A percentile compares a stretch with the other conserved stretches of the same genome.
phyloP scores from a whole-genome alignment of 2,888 invertebrate genomes.

The Scelioninae gen. 1 region DNA sequence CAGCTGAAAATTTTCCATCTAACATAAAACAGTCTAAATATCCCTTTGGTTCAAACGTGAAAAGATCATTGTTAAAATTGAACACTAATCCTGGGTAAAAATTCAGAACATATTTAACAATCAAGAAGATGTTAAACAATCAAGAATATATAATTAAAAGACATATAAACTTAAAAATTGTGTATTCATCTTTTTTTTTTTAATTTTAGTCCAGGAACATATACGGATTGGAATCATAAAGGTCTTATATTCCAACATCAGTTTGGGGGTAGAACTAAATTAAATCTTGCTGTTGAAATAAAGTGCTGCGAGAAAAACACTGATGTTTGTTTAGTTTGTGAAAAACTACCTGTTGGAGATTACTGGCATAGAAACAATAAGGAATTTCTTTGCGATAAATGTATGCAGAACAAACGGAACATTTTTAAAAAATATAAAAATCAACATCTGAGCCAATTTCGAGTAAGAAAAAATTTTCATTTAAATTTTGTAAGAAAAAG shows the following conservation, averaged over 20 bases:
- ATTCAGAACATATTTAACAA: neutral
- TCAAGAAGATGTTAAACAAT: too few relatives aligned
- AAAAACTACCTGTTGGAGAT: conserved; percentile 83
- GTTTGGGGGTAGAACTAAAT: conserved; percentile 83
- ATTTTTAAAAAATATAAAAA: conserved; percentile 77
- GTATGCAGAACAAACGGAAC: conserved; percentile 83
- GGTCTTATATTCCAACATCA: conserved; percentile 82
- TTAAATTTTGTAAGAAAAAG: too few relatives aligned
- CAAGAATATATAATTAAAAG: too few relatives aligned
- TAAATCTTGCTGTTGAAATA: conserved; percentile 84
- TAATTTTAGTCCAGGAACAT: conserved; percentile 77
- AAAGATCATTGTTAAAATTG: conserved; percentile 66
- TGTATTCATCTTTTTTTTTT: too few relatives aligned
- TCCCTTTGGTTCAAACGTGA: conserved; percentile 74
- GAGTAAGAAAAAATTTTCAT: conserved; percentile 58
- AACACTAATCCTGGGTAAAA: conserved; percentile 79
- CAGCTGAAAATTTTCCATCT: conserved; percentile 58
- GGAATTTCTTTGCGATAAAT: conserved; percentile 84
- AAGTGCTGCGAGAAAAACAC: conserved; percentile 83
- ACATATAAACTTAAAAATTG: too few relatives aligned
- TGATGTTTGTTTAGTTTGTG: conserved; percentile 84
- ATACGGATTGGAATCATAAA: conserved; percentile 70
- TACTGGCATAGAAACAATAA: conserved; percentile 84
- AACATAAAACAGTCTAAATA: conserved; percentile 72
- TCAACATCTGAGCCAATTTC: conserved; percentile 71